phyloP scores from a whole-genome alignment of 2,113 vertebrate genomes.

The Elephantulus edwardii region DNA sequence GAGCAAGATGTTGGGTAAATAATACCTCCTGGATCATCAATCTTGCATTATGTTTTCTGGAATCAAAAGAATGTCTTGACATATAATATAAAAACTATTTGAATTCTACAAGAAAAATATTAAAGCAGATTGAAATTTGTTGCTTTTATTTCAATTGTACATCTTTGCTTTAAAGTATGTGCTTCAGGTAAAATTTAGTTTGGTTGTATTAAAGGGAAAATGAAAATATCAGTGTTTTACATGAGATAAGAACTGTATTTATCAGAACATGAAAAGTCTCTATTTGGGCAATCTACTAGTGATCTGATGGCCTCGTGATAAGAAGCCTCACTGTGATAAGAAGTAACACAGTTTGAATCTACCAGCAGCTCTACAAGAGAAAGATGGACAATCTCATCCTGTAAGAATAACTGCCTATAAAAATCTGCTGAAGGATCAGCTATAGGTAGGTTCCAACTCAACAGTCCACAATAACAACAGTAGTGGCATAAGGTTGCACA shows the following conservation, averaged over 20 bases:
- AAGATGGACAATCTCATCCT: too few species aligned
- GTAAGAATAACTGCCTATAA: too few species aligned
- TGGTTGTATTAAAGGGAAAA: not conserved
- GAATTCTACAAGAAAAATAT: conserved; percentile 8
- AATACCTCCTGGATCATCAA: not conserved
- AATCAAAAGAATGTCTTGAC: not conserved
- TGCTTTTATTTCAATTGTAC: not conserved
- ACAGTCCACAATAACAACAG: too few species aligned
- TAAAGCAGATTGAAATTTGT: not conserved
- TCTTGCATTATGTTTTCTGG: not conserved
- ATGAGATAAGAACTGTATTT: not conserved
- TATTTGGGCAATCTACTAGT: not conserved
- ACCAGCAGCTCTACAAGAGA: too few species aligned
- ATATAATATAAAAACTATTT: not conserved
- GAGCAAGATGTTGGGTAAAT: not conserved
- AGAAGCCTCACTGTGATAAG: too few species aligned
- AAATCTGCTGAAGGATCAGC: too few species aligned
- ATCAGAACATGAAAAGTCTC: not conserved
- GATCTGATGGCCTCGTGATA: too few species aligned
- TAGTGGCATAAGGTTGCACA: not conserved
- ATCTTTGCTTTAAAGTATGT: not conserved
- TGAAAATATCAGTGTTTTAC: not conserved
- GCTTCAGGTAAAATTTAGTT: not conserved
- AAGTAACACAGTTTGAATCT: too few species aligned
- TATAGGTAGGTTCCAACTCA: too few species aligned